Base-by-base conservation (phyloP, 1,140 invertebrate species). In the Anthonomus grandis region DNA sequence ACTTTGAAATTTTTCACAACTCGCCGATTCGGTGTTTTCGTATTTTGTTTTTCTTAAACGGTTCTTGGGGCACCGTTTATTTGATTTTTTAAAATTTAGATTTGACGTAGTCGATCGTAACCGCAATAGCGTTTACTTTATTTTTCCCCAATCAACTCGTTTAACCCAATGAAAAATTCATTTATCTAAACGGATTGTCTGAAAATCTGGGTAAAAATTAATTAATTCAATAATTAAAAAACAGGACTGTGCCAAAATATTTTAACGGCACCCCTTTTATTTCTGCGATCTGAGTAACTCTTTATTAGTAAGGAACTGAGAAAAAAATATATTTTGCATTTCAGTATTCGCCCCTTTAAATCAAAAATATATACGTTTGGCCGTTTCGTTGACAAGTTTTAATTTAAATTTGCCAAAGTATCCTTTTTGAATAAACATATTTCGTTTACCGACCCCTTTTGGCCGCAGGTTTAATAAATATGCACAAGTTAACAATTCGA, bases 361-460 rank as follows among this genome's bases (percentile, higher is more conserved):
- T 56, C 50, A 53, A 41, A 52, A 60, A 58, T 63, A 57, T 56
- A 47, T 44, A 49, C 56, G 44, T 49, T 39, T 58, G 38, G 23
- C 34, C 42, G 41, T 44, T 38, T 51, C 48, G n/a, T n/a, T n/a
- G 51, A 47, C 53, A 58, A 57, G 49, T 64, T 64, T 65, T 55
- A 64, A 62, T 66, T 64, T 62, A 63, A 66, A 64, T 66, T 64
- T 57, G 47, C 55, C 57, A 64, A 66, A 63, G 55, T 60, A 54
- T 63, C 55, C 60, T 62, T 59, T 62, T 64, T 66, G 64, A 66
- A 66, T 66, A 66, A 66, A 66, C 64, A 64, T 66, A 64, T 66
- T 66, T 66, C 48, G 31, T 46, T 58, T 57, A 45, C 25, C 54
- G 51, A 64, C 61, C 65, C 64, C 59, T 63, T 62, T 42, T 54